Percentiles rank a stretch among this genome's conserved stretches.
phyloP scores from a whole-genome alignment of 2,797 vertebrate species.

The Danionella dracula region DNA sequence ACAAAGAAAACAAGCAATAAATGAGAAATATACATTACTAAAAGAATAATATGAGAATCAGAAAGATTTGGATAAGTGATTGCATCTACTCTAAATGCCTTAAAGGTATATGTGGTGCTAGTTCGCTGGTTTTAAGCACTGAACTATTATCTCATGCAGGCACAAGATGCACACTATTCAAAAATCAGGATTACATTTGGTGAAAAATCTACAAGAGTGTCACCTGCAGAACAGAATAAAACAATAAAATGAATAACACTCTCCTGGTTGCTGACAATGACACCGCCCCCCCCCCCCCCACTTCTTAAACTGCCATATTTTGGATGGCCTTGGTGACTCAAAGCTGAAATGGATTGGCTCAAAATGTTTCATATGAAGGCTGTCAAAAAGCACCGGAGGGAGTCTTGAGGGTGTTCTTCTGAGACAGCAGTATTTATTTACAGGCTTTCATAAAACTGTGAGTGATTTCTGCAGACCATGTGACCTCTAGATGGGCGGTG shows the following conservation, averaged over 20 bases:
- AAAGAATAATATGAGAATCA: no score
- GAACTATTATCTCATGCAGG: neutral
- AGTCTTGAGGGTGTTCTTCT: neutral
- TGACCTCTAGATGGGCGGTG: neutral
- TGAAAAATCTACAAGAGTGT: no score
- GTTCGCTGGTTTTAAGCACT: neutral
- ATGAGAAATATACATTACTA: no score
- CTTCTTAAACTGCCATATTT: no score
- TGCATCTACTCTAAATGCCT: no score
- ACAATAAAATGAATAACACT: neutral
- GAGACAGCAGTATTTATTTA: conserved; percentile 17
- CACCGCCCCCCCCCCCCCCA: no score
- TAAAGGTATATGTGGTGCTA: neutral
- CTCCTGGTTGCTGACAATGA: no score
- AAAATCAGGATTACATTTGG: neutral
- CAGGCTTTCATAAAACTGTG: neutral
- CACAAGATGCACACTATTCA: neutral
- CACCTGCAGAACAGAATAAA: neutral
- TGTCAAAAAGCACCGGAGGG: conserved; percentile 11
- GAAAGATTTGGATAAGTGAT: no score
- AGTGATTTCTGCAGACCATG: conserved; percentile 27
- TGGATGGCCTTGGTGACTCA: neutral
- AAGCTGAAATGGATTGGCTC: conserved; percentile 2
- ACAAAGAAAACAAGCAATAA: no score
- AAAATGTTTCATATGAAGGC: neutral